Evolutionary conservation across 1,140 invertebrate genomes (phyloP), one percentile per base, ranked within the genome.

Genomic region (Metaphire vulgaris): DNA sequence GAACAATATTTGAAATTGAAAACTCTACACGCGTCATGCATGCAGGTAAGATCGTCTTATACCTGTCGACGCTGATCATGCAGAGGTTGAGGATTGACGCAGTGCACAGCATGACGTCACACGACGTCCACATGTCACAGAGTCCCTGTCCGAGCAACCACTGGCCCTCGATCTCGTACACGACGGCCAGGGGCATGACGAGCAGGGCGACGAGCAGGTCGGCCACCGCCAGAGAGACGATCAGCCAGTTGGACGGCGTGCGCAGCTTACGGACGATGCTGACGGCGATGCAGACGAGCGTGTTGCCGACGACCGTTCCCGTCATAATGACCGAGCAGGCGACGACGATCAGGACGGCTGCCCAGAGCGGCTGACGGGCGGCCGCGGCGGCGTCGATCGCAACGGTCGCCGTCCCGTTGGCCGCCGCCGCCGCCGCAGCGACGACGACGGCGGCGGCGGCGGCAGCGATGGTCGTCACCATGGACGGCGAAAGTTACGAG

Each of bases 201-300:
- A 91, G 88, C 68, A 92, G 85, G 0, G 91, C 92, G 30, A 92
- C 90, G n/a, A 90, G 88, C 26, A 92, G 86, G 83, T 93, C 92
- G 1, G 90, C 90, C 33, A 91, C 86, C 0, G 92, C 91, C 72
- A 93, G 84, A 1, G 91, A 92, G 67, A 91, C 88, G n/a, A 93
- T 88, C 26, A 93, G 86, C 77, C 90, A 89, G 83, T 92, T 93
- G 72, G 90, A 91, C 26, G 88, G 87, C 31, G 87, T 85, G 74
- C 86, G 87, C 29, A 89, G 81, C 67, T 86, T 82, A 70, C 85
- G 83, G 2, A 89, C 88, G 15, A 89, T 80, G 28, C 80, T 81
- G 32, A 89, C 87, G 1, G 88, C 87, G 6, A 87, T 83, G 79
- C 88, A 88, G 41, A 89, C 88, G 41, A 89, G 81, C 0, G 81